Evolutionary conservation across 1,140 invertebrate genomes (phyloP), one percentile per base, ranked within the genome.

Genomic region (Drosophila malerkotliana): DNA sequence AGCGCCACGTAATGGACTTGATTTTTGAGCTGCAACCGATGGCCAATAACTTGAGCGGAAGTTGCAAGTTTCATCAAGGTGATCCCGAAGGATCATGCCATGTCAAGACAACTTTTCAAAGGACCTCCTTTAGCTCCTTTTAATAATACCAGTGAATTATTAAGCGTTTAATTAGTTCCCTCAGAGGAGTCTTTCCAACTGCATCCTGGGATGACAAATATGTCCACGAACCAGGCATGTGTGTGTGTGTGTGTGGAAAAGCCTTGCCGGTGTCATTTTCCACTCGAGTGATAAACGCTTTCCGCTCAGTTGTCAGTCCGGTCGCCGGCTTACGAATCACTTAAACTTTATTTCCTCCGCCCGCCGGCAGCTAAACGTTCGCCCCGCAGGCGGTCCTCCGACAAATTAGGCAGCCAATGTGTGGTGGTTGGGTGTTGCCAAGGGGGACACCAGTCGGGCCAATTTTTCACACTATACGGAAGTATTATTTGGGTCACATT

Each of bases 401-500:
- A 68, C 74, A 77, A 87, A 84, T 84, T 81, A 73, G 78, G 78
- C 74, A 60, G 59, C 68, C 82, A 79, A 74, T 60, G 56, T 51
- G 75, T 26, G 57, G 15, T 1, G 26, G 48, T 34, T 14, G 15
- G 37, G 4, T 21, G 26, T 28, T 28, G 26, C 26, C 26, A 7
- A 30, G 21, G 18, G 18, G 15, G n/a, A n/a, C 24, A 32, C 41
- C 57, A 74, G 61, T 64, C 44, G 74, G 55, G 58, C 54, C 64
- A 78, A 87, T 87, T 87, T 87, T 87, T 88, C 79, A 87, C 83
- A 87, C 72, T 79, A 88, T 71, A 77, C 79, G 83, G 83, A 89
- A 88, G 83, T 88, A 79, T 88, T 88, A 88, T 88, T 88, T 88
- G 77, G 83, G 83, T 83, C 83, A 89, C 83, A 88, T 88, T 88